Conservation (phyloP, 2,113 vertebrate species). For the Aphelocoma coerulescens region DNA sequence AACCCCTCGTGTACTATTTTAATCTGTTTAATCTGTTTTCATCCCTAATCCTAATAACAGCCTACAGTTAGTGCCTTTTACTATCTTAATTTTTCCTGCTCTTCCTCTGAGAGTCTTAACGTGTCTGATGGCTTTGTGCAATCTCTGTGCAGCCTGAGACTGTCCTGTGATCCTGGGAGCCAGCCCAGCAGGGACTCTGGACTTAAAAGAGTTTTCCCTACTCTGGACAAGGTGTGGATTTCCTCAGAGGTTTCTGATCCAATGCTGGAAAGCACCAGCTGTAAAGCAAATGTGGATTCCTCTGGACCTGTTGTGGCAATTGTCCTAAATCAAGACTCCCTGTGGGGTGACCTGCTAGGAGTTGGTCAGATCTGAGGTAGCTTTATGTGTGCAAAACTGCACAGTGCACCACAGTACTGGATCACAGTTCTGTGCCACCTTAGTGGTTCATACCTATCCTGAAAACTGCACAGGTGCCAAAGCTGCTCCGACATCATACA, state of each 20-base stretch:
- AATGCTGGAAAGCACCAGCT: neutral
- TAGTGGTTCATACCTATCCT: neutral
- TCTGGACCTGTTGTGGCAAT: neutral
- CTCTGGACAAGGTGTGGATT: neutral
- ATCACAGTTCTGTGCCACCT: neutral
- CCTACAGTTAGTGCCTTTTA: neutral
- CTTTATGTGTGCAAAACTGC: neutral
- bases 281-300: neutral
- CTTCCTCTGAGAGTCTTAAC: neutral
- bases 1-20: neutral
- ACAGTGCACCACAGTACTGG: rapidly evolving
- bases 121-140: neutral
- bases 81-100: neutral
- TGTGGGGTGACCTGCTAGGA: neutral
- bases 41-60: constrained; percentile 6
- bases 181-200: neutral
- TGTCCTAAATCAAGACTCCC: neutral
- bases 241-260: neutral
- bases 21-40: constrained; percentile 40
- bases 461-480: neutral
- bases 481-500: neutral
- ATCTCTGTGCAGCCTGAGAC: neutral
- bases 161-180: neutral
- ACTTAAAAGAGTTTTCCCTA: neutral
- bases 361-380: neutral